phyloP scores from a whole-genome alignment of 2,888 invertebrate genomes.

The Deilephila elpenor region DNA sequence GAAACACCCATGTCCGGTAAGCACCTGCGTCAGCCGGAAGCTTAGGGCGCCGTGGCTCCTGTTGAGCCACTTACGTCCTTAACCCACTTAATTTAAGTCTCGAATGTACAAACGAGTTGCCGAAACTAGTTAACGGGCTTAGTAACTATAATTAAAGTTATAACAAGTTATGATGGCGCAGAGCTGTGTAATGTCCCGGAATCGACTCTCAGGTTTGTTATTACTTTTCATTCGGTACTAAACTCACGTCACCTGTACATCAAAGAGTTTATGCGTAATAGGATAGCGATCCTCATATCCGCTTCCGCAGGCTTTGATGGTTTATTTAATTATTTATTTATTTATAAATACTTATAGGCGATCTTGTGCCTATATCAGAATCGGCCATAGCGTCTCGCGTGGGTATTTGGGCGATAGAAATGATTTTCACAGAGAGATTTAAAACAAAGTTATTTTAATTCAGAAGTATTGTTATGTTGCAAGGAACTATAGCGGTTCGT shows the following conservation, averaged over 20 bases:
- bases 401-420: too few relatives aligned
- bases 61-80: conserved; percentile 2
- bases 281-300: conserved; percentile 45
- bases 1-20: too few relatives aligned
- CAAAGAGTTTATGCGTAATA: conserved; percentile 47
- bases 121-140: conserved; percentile 70
- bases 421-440: too few relatives aligned
- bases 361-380: too few relatives aligned
- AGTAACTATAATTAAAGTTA: conserved; percentile 71
- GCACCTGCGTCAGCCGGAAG: too few relatives aligned
- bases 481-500: too few relatives aligned
- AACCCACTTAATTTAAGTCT: conserved; percentile 68
- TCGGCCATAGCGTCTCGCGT: too few relatives aligned
- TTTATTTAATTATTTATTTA: too few relatives aligned
- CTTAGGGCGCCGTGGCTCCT: too few relatives aligned
- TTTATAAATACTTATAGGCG: too few relatives aligned
- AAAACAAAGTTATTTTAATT: too few relatives aligned
- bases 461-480: too few relatives aligned
- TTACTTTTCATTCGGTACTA: conserved; percentile 38
- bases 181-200: conserved; percentile 44
- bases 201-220: conserved; percentile 37
- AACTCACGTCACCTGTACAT: conserved; percentile 41
- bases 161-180: conserved; percentile 61
- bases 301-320: conserved; percentile 42
- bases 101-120: conserved; percentile 69